These are phyloP conservation scores for Mesoclemmys tuberculata DNA, from an alignment of 2,113 vertebrate genomes.

Conservation along the genomic window DNA sequence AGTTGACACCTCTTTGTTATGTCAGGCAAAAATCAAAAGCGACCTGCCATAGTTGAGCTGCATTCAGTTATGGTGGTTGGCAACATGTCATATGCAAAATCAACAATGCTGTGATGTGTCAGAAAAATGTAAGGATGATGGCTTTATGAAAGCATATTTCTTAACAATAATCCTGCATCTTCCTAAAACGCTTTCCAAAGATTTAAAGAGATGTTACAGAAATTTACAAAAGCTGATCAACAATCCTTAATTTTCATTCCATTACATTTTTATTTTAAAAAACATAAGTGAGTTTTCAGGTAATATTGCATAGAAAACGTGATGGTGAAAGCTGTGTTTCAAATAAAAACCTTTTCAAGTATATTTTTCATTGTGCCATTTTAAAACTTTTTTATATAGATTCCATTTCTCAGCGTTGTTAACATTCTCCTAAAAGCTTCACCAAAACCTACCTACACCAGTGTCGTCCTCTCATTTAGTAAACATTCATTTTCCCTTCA, in stretches of 20 bases:
- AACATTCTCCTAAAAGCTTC: conserved; percentile 35
- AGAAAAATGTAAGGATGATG: conserved; percentile 7
- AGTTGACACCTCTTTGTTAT: conserved; percentile 76
- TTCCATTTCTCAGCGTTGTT: conserved; percentile 36
- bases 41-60: conserved; percentile 74
- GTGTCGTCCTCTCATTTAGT: conserved; percentile 27
- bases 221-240: neutral
- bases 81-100: conserved; percentile 58
- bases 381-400: neutral
- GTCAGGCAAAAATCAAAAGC: conserved; percentile 77
- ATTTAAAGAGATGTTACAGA: neutral
- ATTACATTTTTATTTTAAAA: conserved; percentile 7
- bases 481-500: conserved; percentile 66
- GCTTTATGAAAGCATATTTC: conserved; percentile 16
- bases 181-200: neutral
- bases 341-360: neutral
- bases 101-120: conserved; percentile 28
- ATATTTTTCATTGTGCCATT: conserved; percentile 6
- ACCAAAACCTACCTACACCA: conserved; percentile 33
- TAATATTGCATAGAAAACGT: too few species aligned
- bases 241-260: neutral
- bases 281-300: neutral
- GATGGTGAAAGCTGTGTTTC: neutral
- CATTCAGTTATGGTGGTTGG: conserved; percentile 68
- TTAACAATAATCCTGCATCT: conserved; percentile 4